Percentiles rank a stretch among this genome's conserved stretches.
phyloP scores from a whole-genome alignment of 1,140 invertebrate species.

The Drosophila repleta region DNA sequence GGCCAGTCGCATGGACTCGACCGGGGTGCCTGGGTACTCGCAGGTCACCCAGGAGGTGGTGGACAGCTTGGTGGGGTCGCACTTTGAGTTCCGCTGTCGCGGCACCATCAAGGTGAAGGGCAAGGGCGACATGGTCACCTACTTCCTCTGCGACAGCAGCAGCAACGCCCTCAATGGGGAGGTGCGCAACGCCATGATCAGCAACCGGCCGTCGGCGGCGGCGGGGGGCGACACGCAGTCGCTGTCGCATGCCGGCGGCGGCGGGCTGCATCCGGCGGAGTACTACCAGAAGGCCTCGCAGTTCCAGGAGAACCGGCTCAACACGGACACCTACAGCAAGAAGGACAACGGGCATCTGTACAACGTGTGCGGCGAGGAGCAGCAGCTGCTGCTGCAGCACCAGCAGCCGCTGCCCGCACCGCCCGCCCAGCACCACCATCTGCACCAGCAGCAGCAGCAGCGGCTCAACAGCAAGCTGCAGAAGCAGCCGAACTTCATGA shows the following conservation, averaged over 20 bases:
- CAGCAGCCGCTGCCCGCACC: slow-evolving; percentile 53
- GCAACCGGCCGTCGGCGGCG: slow-evolving; percentile 34
- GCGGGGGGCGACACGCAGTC: slow-evolving; percentile 20
- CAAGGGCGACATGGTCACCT: slow-evolving; percentile 97
- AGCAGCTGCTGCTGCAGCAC: slow-evolving; percentile 66
- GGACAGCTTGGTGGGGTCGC: slow-evolving; percentile 80
- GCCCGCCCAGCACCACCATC: slow-evolving; percentile 54
- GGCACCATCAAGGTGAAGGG: slow-evolving; percentile 96
- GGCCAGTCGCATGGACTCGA: slow-evolving; percentile 95
- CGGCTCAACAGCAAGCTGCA: slow-evolving; percentile 74
- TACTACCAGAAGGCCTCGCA: slow-evolving; percentile 80
- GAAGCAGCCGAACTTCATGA: slow-evolving; percentile 73
- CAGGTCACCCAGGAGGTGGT: slow-evolving; percentile 93
- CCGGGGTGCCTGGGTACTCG: slow-evolving; percentile 92
- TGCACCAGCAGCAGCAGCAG: slow-evolving; percentile 78
- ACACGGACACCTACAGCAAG: slow-evolving; percentile 76
- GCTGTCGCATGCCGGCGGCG: slow-evolving; percentile 33
- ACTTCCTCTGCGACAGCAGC: slow-evolving; percentile 90
- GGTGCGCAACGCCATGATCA: slow-evolving; percentile 77
- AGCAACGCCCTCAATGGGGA: slow-evolving; percentile 78
- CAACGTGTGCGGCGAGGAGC: slow-evolving; percentile 54
- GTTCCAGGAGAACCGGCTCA: slow-evolving; percentile 75
- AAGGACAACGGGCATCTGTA: slow-evolving; percentile 73
- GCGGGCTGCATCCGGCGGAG: slow-evolving; percentile 65
- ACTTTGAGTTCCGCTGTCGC: slow-evolving; percentile 86